A percentile compares a stretch with the other conserved stretches of the same genome.
Conservation (phyloP, 2,113 vertebrate genomes). For the sheep (Ovis aries) region ARS-UI_Ramb_v3.0 NC_056058.1:25914001-25914500, state of each 20-base stretch:
- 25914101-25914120: constrained; percentile 39
- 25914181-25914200: not conserved
- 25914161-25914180: not conserved
- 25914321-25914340: not conserved
- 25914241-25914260: not conserved
- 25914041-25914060: constrained; percentile 67
- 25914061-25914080: constrained; percentile 58
- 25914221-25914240: not conserved
- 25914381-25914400: not conserved
- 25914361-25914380: not conserved
- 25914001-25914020: constrained; percentile 62
- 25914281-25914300: not conserved
- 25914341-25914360: not conserved
- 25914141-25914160: constrained; percentile 4
- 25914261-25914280: not conserved
- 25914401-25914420: not conserved
- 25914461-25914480: not conserved
- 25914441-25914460: not conserved
- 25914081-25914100: constrained; percentile 58
- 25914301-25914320: not conserved
- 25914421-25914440: not conserved
- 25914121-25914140: constrained; percentile 19
- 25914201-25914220: constrained; percentile 2
- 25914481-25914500: not conserved
- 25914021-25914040: constrained; percentile 68